Evolutionary conservation across 2,797 vertebrate genomes (phyloP), one percentile per base, ranked within the genome.

Genomic region (Buphagus erythrorhynchus): DNA sequence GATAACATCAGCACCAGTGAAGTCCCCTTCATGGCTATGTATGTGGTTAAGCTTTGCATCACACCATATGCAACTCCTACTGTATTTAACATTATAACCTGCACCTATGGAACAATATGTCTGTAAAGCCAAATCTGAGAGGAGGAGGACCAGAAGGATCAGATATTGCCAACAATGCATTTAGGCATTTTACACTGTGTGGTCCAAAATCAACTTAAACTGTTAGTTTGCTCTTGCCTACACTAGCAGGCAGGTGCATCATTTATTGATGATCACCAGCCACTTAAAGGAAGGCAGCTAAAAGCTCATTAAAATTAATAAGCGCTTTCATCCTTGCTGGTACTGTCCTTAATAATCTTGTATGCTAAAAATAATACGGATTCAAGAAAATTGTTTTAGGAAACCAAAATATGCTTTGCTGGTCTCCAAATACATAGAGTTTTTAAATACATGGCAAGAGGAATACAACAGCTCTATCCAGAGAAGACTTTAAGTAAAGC

Each of bases 241-340:
- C 46, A 14, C 18, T 19, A 77, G 54, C 46, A 86, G 35, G 51
- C 38, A 80, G 31, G 38, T 83, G 48, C 29, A 66, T 95, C 65
- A 88, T 42, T 88, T 91, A 95, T 91, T 93, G 72, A 89, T 87
- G 72, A 73, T 26, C n/a, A 57, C 9, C 61, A 89, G 29, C 13
- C 40, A 55, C 62, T 88, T 66, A 63, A 76, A 73, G 42, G 28
- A 79, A 25, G 28, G 12, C 72, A 81, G 68, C 78, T 86, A 81
- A 87, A 88, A 90, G 75, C 59, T 93, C 76, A 88, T 95, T 95
- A 90, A 96, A 93, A 91, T 95, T 86, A 83, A 90, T 88, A 55
- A 83, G 49, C 17, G 61, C 43, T 86, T 93, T 31, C 26, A 90
- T 9, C 14, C 49, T 80, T 85, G 52, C n/a, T 69, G 79, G 40